These are phyloP conservation scores for Ischnus inquisitorius DNA, from an alignment of 2,888 invertebrate species.

Conservation along the genomic window DNA sequence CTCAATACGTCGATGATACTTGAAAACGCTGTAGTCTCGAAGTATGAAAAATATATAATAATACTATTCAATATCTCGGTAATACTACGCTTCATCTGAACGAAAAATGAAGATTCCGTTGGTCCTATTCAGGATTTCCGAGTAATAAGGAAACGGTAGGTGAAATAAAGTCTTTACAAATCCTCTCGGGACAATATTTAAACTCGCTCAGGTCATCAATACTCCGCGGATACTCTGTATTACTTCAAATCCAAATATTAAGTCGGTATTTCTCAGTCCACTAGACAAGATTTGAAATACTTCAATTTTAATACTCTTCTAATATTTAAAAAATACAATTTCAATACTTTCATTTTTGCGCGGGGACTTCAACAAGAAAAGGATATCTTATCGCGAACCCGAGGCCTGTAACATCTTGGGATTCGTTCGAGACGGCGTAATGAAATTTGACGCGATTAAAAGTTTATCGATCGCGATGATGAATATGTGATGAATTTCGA, in stretches of 20 bases:
- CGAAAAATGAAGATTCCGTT: background rate
- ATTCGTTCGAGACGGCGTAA: background rate
- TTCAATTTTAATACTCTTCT: no score
- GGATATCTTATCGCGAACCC: constrained; percentile 7
- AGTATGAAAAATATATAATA: background rate
- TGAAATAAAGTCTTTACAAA: background rate
- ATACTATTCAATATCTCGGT: background rate
- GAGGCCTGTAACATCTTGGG: background rate
- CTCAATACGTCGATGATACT: background rate
- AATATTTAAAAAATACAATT: no score
- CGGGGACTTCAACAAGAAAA: background rate
- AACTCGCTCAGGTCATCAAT: background rate
- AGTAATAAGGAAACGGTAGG: background rate
- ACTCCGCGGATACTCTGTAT: background rate
- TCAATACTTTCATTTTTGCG: no score
- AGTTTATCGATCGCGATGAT: background rate
- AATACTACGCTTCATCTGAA: background rate
- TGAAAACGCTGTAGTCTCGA: background rate
- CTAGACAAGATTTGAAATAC: no score
- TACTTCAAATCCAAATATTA: no score
- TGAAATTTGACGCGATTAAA: background rate
- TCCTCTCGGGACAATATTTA: background rate
- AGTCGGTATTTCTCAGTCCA: no score
- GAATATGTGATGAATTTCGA: background rate
- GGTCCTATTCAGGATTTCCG: background rate